Evolutionary conservation across 2,113 vertebrate genomes (phyloP).

Genomic region (Chloebia gouldiae): DNA sequence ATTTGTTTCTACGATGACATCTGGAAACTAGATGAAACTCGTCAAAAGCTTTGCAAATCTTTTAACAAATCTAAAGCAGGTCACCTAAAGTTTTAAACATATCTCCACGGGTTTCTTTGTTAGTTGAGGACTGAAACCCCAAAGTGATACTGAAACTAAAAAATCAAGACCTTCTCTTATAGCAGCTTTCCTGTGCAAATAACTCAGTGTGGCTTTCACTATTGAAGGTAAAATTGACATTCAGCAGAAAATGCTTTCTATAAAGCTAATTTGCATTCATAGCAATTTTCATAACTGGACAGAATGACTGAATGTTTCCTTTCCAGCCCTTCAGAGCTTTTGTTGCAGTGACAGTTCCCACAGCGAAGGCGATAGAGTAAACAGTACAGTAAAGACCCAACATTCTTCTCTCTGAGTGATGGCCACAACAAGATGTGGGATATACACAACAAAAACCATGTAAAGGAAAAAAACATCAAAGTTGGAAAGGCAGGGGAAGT

Average conservation of each 20-base stretch:
- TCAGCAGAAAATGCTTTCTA: neutral
- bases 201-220: neutral
- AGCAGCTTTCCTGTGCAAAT: neutral
- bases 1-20: neutral
- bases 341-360: slow-evolving; percentile 36
- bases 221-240: neutral
- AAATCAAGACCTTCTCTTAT: neutral
- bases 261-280: slow-evolving; percentile 22
- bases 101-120: neutral
- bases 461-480: neutral
- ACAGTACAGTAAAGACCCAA: neutral
- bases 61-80: neutral
- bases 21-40: neutral
- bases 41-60: neutral
- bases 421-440: neutral
- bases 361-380: neutral
- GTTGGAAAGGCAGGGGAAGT: neutral
- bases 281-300: slow-evolving; percentile 17
- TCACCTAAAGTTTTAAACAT: neutral
- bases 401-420: neutral
- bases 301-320: neutral
- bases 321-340: neutral
- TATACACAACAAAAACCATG: neutral
- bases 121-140: neutral
- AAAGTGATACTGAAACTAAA: neutral